Evolutionary conservation across 2,888 invertebrate genomes (phyloP).

Genomic region (Achlya flavicornis): DNA sequence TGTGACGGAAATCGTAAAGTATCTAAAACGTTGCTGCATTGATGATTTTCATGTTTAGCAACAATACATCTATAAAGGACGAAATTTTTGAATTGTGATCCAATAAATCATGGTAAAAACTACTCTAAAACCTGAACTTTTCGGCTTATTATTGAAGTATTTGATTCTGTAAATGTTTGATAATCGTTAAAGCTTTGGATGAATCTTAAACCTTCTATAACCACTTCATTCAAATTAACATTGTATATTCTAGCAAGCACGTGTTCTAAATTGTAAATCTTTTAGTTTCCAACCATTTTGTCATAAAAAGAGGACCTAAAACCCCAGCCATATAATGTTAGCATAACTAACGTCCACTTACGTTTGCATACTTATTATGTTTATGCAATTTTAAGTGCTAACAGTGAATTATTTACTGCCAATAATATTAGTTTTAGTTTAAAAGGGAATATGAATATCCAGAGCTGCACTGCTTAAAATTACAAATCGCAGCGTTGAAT

Average conservation of each 20-base stretch:
- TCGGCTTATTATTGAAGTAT: too few species aligned
- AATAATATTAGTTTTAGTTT: slow-evolving; percentile 47
- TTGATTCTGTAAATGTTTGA: neutral
- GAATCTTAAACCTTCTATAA: neutral
- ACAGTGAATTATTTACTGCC: slow-evolving; percentile 48
- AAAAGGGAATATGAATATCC: slow-evolving; percentile 19
- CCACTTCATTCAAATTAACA: neutral
- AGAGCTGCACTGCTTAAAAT: neutral
- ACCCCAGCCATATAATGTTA: slow-evolving; percentile 27
- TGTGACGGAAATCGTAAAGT: slow-evolving; percentile 45
- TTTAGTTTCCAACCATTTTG: slow-evolving; percentile 3
- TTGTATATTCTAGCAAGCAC: neutral
- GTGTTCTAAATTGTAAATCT: slow-evolving; percentile 7
- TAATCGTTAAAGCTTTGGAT: neutral
- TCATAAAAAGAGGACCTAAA: slow-evolving; percentile 9
- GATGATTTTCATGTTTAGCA: neutral
- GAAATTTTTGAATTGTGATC: neutral
- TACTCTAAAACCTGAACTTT: too few species aligned
- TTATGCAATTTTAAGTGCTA: slow-evolving; percentile 50
- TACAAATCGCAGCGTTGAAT: neutral
- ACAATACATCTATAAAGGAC: too few species aligned
- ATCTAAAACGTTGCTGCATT: slow-evolving; percentile 1
- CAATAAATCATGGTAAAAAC: slow-evolving; percentile 13
- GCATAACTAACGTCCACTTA: slow-evolving; percentile 34
- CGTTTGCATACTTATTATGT: slow-evolving; percentile 45